These are phyloP conservation scores for Apodemia mormo DNA, from an alignment of 2,888 invertebrate genomes.

Conservation along the genomic window DNA sequence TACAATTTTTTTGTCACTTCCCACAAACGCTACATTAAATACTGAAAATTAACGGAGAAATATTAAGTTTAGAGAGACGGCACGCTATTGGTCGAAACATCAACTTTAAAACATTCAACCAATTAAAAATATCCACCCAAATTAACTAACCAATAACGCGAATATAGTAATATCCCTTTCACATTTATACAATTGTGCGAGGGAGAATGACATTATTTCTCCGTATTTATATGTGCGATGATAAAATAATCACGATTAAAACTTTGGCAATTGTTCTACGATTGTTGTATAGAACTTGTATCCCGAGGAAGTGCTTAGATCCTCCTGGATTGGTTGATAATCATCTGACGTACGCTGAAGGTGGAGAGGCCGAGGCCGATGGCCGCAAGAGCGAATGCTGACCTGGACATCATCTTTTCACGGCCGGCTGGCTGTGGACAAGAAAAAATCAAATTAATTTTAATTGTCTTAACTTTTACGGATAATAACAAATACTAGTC, in stretches of 20 bases:
- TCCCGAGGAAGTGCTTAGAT: slow-evolving; percentile 48
- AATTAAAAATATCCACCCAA: slow-evolving; percentile 15
- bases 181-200: slow-evolving; percentile 3
- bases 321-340: slow-evolving; percentile 70
- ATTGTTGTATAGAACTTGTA: slow-evolving; percentile 22
- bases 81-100: slow-evolving; percentile 21
- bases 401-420: slow-evolving; percentile 81
- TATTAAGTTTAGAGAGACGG: slow-evolving; percentile 14
- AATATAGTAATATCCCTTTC: background rate
- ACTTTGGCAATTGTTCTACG: slow-evolving; percentile 28
- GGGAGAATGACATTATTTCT: background rate
- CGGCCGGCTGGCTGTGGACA: slow-evolving; percentile 72
- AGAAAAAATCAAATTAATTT: background rate
- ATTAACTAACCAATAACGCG: slow-evolving; percentile 9
- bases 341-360: slow-evolving; percentile 84
- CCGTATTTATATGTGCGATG: slow-evolving; percentile 30
- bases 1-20: slow-evolving; percentile 49
- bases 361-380: slow-evolving; percentile 83
- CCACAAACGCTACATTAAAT: slow-evolving; percentile 36
- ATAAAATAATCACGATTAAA: slow-evolving; percentile 30
- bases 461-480: background rate
- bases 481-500: too few relatives aligned
- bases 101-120: background rate
- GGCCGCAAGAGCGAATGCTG: slow-evolving; percentile 80
- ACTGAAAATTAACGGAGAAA: slow-evolving; percentile 24